Evolutionary conservation across 2,113 vertebrate species (phyloP).

Genomic region (Mixornis gularis): DNA sequence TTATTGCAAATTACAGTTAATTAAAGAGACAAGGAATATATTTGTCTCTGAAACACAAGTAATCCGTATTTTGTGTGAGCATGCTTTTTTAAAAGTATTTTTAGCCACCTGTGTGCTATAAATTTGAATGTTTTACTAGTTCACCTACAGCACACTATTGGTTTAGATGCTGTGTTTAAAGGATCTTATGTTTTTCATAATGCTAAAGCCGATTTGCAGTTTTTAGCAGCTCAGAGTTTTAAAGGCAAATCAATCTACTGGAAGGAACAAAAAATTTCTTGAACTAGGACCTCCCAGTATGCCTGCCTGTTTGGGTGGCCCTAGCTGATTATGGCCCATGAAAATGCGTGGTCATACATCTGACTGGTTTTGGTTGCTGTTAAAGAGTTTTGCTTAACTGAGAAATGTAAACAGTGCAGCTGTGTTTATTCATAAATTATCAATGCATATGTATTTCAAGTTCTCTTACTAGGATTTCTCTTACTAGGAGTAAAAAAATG

Average conservation of each 20-base stretch:
- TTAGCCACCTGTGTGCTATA: neutral
- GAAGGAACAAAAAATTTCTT: neutral
- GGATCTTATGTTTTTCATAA: neutral
- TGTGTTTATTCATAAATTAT: slow-evolving; percentile 32
- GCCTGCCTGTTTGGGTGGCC: slow-evolving; percentile 11
- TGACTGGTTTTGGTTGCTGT: neutral
- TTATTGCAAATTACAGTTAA: neutral
- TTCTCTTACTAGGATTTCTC: neutral
- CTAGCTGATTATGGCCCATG: neutral
- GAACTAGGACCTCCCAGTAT: neutral
- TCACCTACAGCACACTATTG: neutral
- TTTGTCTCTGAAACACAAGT: neutral
- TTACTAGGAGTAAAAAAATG: neutral
- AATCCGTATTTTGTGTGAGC: neutral
- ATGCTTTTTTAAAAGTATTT: neutral
- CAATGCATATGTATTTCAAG: slow-evolving; percentile 16
- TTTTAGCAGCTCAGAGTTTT: neutral
- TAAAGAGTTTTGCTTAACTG: slow-evolving; percentile 1
- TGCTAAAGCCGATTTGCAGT: neutral
- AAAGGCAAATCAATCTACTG: neutral
- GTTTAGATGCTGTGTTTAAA: neutral
- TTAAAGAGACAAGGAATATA: neutral
- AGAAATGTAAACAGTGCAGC: neutral
- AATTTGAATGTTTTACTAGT: neutral
- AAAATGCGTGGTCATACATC: neutral